These are phyloP conservation scores for Temnopleurus reevesii DNA, from an alignment of 53 echinoderm and acorn worm species.

Conservation along the genomic window DNA sequence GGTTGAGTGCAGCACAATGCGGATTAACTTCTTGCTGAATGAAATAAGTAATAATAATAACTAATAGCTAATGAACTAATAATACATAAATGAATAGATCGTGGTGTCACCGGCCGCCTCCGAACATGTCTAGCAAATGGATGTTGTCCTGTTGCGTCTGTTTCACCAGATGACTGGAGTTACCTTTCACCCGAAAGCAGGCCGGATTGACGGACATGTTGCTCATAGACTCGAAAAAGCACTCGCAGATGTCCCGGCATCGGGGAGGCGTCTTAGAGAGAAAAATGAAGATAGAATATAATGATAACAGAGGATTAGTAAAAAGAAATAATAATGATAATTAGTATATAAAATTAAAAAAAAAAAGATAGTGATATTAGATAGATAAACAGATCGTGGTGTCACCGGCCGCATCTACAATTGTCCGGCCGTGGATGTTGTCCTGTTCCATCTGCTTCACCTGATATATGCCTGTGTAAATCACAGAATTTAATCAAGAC, in stretches of 20 bases:
- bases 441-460: no score
- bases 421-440: no score
- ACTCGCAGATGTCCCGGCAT: conserved; percentile 41
- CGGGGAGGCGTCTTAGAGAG: not conserved
- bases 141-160: conserved; percentile 32
- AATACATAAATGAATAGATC: no score
- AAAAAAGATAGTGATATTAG: not conserved
- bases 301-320: not conserved
- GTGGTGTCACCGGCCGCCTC: no score
- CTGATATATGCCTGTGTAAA: no score
- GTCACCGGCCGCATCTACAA: no score
- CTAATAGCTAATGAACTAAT: not conserved
- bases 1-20: no score
- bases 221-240: conserved; percentile 1
- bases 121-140: no score
- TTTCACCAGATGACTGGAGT: conserved; percentile 29
- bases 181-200: conserved; percentile 47
- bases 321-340: not conserved
- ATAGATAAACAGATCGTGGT: no score
- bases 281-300: not conserved
- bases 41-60: not conserved
- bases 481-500: no score
- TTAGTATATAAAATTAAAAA: not conserved
- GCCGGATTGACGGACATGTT: not conserved
- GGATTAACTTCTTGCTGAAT: no score